Evolutionary conservation across 2,888 invertebrate genomes (phyloP).

Genomic region (Ommatoiulus sabulosus): DNA sequence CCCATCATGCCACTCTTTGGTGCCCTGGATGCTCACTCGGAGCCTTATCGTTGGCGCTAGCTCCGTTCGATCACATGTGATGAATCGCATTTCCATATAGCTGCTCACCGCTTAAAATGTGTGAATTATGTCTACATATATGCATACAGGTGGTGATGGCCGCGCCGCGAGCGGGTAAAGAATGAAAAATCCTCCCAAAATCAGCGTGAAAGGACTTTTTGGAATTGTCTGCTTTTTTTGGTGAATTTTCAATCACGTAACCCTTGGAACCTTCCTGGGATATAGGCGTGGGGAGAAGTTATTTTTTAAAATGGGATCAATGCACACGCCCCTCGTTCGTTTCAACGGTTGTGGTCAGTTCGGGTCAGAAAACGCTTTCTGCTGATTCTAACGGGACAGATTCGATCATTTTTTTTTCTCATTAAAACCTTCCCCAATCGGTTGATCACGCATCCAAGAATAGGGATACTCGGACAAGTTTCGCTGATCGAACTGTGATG

Average conservation of each 20-base stretch:
- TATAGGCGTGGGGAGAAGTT: neutral
- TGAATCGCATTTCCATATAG: constrained; percentile 41
- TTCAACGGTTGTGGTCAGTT: neutral
- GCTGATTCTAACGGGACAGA: neutral
- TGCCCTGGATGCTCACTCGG: constrained; percentile 40
- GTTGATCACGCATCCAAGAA: too few species aligned
- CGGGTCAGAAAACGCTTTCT: neutral
- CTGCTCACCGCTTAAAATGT: constrained; percentile 4
- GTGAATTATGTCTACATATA: constrained; percentile 32
- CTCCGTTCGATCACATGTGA: neutral
- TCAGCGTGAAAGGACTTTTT: constrained; percentile 7
- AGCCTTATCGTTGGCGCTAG: neutral
- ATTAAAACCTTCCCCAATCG: too few species aligned
- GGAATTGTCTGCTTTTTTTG: constrained; percentile 3
- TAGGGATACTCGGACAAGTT: too few species aligned
- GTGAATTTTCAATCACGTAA: neutral
- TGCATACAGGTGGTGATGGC: constrained; percentile 28
- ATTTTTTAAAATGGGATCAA: neutral
- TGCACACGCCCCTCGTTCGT: neutral
- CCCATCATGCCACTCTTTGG: constrained; percentile 47
- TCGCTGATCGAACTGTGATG: too few species aligned
- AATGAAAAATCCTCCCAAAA: constrained; percentile 7
- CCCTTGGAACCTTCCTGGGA: neutral
- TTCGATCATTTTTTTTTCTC: neutral
- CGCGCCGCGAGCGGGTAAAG: neutral